Conservation (phyloP, 1,140 invertebrate species). For the Tetramorium simillimum region DNA sequence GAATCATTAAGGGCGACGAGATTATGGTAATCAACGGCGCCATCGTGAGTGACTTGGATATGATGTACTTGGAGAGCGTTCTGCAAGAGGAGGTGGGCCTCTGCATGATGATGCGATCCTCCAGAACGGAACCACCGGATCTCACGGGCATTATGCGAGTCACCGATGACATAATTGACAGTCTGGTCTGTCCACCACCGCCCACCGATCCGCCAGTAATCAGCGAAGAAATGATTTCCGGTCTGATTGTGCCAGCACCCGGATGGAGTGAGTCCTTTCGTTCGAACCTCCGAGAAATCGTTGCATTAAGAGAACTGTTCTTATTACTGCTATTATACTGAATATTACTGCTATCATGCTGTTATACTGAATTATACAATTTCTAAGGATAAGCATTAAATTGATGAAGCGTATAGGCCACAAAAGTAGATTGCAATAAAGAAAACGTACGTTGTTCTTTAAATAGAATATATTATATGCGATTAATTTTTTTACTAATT, state of each 20-base stretch:
- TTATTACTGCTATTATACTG: neutral
- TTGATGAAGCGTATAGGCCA: neutral
- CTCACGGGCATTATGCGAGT: constrained; percentile 92
- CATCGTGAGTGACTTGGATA: constrained; percentile 98
- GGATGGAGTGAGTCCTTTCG: constrained; percentile 91
- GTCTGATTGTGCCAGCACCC: constrained; percentile 97
- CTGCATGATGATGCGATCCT: constrained; percentile 99
- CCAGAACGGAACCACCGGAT: constrained; percentile 97
- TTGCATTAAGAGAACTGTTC: neutral
- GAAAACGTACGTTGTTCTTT: neutral
- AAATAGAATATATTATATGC: neutral
- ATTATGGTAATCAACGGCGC: constrained; percentile 99
- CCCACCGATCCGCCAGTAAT: constrained; percentile 96
- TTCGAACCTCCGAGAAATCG: neutral
- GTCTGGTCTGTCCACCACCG: constrained; percentile 97
- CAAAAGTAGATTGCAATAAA: neutral
- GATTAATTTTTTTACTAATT: neutral
- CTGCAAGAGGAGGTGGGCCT: constrained; percentile 97
- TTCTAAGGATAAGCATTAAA: neutral
- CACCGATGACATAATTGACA: constrained; percentile 97
- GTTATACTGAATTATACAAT: neutral
- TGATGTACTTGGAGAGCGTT: constrained; percentile 99
- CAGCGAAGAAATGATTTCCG: constrained; percentile 97
- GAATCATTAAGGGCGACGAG: constrained; percentile 98
- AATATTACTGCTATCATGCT: no score